Percentiles rank a stretch among this genome's conserved stretches.
phyloP scores from a whole-genome alignment of 2,888 invertebrate species.

The Elegia similella region DNA sequence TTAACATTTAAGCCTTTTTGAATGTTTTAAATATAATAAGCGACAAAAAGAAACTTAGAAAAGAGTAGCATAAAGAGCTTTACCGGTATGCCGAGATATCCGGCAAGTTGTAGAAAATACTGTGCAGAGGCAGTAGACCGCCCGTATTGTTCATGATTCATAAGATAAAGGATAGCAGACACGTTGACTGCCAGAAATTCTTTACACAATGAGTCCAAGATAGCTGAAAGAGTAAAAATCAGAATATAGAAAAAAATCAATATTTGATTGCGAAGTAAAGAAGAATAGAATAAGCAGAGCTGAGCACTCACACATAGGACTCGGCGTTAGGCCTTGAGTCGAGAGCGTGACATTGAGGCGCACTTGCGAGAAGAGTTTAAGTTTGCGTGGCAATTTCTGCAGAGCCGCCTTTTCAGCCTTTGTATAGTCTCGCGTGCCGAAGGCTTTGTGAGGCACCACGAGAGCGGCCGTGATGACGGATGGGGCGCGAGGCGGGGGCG shows the following conservation, averaged over 20 bases:
- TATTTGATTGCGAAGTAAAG: slow-evolving; percentile 18
- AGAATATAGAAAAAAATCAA: slow-evolving; percentile 32
- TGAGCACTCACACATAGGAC: slow-evolving; percentile 86
- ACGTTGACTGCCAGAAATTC: slow-evolving; percentile 94
- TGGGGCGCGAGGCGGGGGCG: slow-evolving; percentile 68
- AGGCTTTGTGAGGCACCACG: slow-evolving; percentile 89
- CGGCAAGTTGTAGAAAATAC: slow-evolving; percentile 95
- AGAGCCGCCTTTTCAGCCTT: slow-evolving; percentile 86
- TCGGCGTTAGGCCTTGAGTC: slow-evolving; percentile 88
- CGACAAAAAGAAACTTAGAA: not conserved
- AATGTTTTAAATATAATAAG: not conserved
- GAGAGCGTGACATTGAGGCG: slow-evolving; percentile 86
- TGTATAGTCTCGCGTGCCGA: slow-evolving; percentile 87
- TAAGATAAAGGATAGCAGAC: slow-evolving; percentile 95
- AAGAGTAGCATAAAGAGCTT: slow-evolving; percentile 45
- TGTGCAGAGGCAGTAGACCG: slow-evolving; percentile 96
- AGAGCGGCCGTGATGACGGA: slow-evolving; percentile 85
- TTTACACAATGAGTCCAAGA: slow-evolving; percentile 93
- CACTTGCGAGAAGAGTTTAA: slow-evolving; percentile 86
- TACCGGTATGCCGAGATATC: slow-evolving; percentile 96
- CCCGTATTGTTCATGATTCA: slow-evolving; percentile 97
- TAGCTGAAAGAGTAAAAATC: slow-evolving; percentile 84
- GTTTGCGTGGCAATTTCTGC: slow-evolving; percentile 84
- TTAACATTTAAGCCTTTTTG: not conserved
- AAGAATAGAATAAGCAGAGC: slow-evolving; percentile 13